These are phyloP conservation scores for Cabera pusaria DNA, from an alignment of 2,888 invertebrate genomes.

Conservation along the genomic window DNA sequence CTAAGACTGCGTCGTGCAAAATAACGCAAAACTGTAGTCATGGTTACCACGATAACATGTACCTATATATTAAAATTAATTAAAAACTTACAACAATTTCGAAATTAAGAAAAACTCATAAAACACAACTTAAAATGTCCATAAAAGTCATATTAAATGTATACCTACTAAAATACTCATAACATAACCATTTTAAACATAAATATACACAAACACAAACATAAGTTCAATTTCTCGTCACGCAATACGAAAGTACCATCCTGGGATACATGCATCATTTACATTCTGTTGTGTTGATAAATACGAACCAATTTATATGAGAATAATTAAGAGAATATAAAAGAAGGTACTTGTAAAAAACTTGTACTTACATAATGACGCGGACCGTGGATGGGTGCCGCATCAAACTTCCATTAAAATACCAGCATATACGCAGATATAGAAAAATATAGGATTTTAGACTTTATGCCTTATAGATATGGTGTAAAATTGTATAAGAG, in stretches of 20 bases:
- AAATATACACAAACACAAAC: slow-evolving; percentile 14
- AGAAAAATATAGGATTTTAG: neutral
- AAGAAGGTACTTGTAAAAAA: slow-evolving; percentile 30
- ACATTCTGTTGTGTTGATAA: slow-evolving; percentile 59
- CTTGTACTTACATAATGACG: slow-evolving; percentile 43
- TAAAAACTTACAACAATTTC: too few species aligned
- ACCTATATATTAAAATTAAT: too few species aligned
- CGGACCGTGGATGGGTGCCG: slow-evolving; percentile 48
- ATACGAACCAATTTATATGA: slow-evolving; percentile 74
- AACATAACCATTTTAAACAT: too few species aligned
- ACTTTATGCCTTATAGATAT: neutral
- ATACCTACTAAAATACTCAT: too few species aligned
- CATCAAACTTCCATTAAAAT: slow-evolving; percentile 70
- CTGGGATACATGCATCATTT: slow-evolving; percentile 40
- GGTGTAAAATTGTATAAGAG: slow-evolving; percentile 7
- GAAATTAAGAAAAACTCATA: too few species aligned
- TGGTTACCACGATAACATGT: too few species aligned
- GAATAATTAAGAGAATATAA: slow-evolving; percentile 61
- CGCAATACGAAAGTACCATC: too few species aligned
- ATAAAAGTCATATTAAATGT: too few species aligned
- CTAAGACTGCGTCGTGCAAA: too few species aligned
- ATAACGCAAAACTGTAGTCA: too few species aligned
- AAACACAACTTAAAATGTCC: too few species aligned
- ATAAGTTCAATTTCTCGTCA: slow-evolving; percentile 23
- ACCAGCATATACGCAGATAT: slow-evolving; percentile 32